Base-by-base conservation (phyloP, 2,888 invertebrate genomes). In the Masnerella sp. region DNA sequence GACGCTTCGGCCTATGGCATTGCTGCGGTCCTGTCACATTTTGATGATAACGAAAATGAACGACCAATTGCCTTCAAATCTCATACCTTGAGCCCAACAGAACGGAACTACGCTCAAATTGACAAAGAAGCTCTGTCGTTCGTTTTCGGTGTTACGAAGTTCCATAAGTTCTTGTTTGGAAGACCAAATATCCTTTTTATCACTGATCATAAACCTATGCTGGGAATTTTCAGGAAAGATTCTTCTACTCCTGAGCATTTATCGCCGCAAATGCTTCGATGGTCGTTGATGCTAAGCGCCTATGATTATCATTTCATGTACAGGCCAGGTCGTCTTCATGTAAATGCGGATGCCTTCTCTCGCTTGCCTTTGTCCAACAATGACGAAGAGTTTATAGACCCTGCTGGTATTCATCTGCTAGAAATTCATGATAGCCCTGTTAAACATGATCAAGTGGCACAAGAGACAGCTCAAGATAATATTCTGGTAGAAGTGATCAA, bases 101-200 rank as follows among this genome's bases (percentile, higher is more conserved):
- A 36, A 8, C 36, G 36, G 2, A 36, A 36, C 8, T 36, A 36
- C 14, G 11, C 36, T 2, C 36, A 36, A 36, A 36, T 36, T 12
- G 36, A 36, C 79, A 80, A 11, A 43, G 59, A 8, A 71, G n/a
- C 5, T 28, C 30, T 77, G 11, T 68, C 67, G 4, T 51, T 80
- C 5, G 47, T 80, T 17, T 80, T 76, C 34, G 75, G 76, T 1
- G 72, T 82, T 7, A 74, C 75, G 40, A 71, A 69, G 9, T 81
- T 80, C 11, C 71, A 80, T 17, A 74, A 78, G 18, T 82, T 74
- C 45, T 9, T 82, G 0, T 76, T 64, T 42, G 79, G 79, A 0
- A 45, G 69, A 14, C 25, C 43, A 1, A 81, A 84, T 45, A 80
- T 75, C 0, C 59, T 87, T 2, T 67, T 88, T 1, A 14, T 80